Percentiles rank a stretch among this genome's conserved stretches.
These are phyloP conservation scores for Brachylomia viminalis DNA, from an alignment of 2,888 invertebrate species.

Conservation along the genomic window DNA sequence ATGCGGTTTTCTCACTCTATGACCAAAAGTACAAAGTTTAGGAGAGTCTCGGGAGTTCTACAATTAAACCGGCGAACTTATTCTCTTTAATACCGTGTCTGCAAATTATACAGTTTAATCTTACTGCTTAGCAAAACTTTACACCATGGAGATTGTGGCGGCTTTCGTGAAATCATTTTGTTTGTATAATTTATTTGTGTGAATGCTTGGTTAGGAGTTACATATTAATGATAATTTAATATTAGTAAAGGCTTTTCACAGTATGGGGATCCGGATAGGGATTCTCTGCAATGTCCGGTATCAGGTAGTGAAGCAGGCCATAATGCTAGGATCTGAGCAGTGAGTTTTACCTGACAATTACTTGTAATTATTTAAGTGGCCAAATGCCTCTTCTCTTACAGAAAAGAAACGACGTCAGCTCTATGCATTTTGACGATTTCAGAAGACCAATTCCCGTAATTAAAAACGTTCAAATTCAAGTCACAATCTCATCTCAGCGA, in stretches of 20 bases:
- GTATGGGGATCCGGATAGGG: too few relatives aligned
- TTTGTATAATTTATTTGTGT: conserved; percentile 56
- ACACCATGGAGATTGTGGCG: conserved; percentile 47
- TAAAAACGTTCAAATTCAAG: too few relatives aligned
- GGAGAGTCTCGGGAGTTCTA: conserved; percentile 61
- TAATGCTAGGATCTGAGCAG: too few relatives aligned
- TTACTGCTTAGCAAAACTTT: conserved; percentile 66
- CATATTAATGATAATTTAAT: conserved; percentile 25
- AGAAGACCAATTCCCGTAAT: too few relatives aligned
- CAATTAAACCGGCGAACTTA: conserved; percentile 69
- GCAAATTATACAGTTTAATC: conserved; percentile 70
- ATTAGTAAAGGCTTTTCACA: not conserved
- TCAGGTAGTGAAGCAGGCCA: not conserved
- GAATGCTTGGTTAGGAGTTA: conserved; percentile 25
- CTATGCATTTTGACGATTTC: too few relatives aligned
- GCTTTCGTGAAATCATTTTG: conserved; percentile 48
- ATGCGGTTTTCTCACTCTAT: conserved; percentile 19
- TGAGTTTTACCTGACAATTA: too few relatives aligned
- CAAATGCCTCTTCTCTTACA: too few relatives aligned
- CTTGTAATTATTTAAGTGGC: too few relatives aligned
- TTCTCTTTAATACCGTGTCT: conserved; percentile 68
- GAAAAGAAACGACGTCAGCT: too few relatives aligned
- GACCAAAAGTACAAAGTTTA: conserved; percentile 57
- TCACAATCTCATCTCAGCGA: too few relatives aligned
- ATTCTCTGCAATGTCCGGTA: not conserved